These are phyloP conservation scores for Trematocara marginatum DNA, from an alignment of 2,113 vertebrate species.

Conservation along the genomic window DNA sequence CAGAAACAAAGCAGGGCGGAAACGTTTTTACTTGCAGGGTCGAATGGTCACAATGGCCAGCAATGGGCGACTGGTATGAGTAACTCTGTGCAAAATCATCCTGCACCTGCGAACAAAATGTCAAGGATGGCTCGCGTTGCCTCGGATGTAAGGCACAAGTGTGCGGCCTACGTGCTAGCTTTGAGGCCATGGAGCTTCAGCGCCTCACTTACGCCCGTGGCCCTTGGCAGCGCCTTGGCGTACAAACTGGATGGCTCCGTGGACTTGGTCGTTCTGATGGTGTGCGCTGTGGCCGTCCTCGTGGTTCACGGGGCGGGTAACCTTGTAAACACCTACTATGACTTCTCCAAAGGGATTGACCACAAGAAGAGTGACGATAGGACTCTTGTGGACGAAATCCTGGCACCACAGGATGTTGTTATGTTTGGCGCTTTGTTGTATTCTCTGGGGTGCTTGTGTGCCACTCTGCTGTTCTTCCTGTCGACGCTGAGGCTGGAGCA, in stretches of 20 bases:
- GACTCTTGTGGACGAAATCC: slow-evolving; percentile 91
- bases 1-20: slow-evolving; percentile 51
- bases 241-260: slow-evolving; percentile 86
- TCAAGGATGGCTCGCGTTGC: slow-evolving; percentile 59
- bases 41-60: slow-evolving; percentile 66
- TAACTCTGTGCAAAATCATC: neutral
- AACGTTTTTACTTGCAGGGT: slow-evolving; percentile 57
- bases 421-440: slow-evolving; percentile 92
- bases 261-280: slow-evolving; percentile 82
- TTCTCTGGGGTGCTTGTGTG: slow-evolving; percentile 89
- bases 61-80: slow-evolving; percentile 45
- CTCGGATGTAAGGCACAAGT: slow-evolving; percentile 77
- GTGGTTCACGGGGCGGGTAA: slow-evolving; percentile 95
- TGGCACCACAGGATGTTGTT: slow-evolving; percentile 93
- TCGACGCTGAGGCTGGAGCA: slow-evolving; percentile 90
- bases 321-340: slow-evolving; percentile 97
- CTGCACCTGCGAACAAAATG: neutral
- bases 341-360: slow-evolving; percentile 97
- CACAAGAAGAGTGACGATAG: slow-evolving; percentile 98
- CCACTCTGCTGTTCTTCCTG: slow-evolving; percentile 81
- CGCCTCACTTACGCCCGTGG: slow-evolving; percentile 90
- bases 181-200: slow-evolving; percentile 97
- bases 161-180: slow-evolving; percentile 89
- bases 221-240: slow-evolving; percentile 88
- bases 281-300: slow-evolving; percentile 86